A percentile compares a stretch with the other conserved stretches of the same genome.
phyloP scores from a whole-genome alignment of 2,113 vertebrate genomes.

The Mesoclemmys tuberculata region DNA sequence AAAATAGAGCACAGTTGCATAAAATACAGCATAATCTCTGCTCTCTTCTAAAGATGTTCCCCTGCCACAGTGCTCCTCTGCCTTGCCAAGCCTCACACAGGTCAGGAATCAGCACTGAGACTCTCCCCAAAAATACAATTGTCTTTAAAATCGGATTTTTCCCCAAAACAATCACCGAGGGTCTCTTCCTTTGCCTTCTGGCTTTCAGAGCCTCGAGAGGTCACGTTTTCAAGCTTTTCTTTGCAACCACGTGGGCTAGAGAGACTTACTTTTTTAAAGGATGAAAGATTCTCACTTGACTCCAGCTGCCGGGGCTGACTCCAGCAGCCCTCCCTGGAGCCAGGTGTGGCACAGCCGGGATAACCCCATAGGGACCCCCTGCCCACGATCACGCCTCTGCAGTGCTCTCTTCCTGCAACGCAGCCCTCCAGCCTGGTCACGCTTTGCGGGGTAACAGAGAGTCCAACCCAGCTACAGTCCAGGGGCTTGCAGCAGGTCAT shows the following conservation, averaged over 20 bases:
- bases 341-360: not conserved
- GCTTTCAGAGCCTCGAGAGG: not conserved
- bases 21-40: fast-evolving
- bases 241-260: not conserved
- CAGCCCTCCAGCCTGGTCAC: too few relatives aligned
- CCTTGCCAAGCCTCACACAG: fast-evolving
- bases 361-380: too few relatives aligned
- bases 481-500: too few relatives aligned
- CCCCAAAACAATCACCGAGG: not conserved
- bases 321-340: not conserved
- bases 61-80: not conserved
- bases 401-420: too few relatives aligned
- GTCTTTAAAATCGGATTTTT: not conserved
- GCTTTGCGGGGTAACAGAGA: too few relatives aligned
- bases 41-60: constrained; percentile 1
- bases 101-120: not conserved
- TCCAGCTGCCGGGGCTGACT: not conserved
- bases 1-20: constrained; percentile 61
- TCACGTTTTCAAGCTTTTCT: not conserved
- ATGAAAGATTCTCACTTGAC: not conserved
- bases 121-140: not conserved
- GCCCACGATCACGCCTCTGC: too few relatives aligned
- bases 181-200: not conserved
- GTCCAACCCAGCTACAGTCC: too few relatives aligned
- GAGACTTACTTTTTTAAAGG: too few relatives aligned